These are phyloP conservation scores for Phrynocephalus versicolor DNA, from an alignment of 2,113 vertebrate species.

Conservation along the genomic window DNA sequence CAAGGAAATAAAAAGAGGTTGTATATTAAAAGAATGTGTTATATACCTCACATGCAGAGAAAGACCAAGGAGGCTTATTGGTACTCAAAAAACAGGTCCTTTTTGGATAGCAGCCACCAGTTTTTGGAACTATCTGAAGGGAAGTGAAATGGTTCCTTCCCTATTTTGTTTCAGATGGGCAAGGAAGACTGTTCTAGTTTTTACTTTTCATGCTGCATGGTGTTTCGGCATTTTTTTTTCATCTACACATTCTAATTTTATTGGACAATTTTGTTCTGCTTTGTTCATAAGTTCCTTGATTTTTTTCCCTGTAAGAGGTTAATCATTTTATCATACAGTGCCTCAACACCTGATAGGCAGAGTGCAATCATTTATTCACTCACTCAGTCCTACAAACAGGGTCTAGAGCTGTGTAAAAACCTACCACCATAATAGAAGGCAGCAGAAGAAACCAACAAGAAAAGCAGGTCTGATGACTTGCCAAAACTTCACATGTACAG, in stretches of 20 bases:
- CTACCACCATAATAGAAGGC: not conserved
- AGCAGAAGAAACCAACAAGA: not conserved
- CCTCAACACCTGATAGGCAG: not conserved
- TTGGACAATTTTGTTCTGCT: not conserved
- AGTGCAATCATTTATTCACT: not conserved
- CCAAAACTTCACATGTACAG: not conserved
- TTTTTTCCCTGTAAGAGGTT: not conserved
- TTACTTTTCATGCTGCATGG: too few species aligned
- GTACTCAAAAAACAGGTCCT: not conserved
- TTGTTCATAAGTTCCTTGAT: not conserved
- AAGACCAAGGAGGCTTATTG: not conserved
- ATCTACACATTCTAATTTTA: not conserved
- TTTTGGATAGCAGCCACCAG: too few species aligned
- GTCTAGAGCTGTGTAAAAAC: not conserved
- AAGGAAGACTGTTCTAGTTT: too few species aligned
- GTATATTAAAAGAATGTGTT: too few species aligned
- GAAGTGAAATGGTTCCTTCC: too few species aligned
- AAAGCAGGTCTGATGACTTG: not conserved
- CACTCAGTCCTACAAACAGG: not conserved
- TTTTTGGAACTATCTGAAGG: too few species aligned
- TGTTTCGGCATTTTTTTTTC: too few species aligned
- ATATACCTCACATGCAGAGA: not conserved
- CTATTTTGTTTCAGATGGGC: too few species aligned
- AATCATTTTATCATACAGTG: not conserved
- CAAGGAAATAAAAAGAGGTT: too few species aligned